phyloP scores from a whole-genome alignment of 2,888 invertebrate genomes.

The Morinoia aosen region DNA sequence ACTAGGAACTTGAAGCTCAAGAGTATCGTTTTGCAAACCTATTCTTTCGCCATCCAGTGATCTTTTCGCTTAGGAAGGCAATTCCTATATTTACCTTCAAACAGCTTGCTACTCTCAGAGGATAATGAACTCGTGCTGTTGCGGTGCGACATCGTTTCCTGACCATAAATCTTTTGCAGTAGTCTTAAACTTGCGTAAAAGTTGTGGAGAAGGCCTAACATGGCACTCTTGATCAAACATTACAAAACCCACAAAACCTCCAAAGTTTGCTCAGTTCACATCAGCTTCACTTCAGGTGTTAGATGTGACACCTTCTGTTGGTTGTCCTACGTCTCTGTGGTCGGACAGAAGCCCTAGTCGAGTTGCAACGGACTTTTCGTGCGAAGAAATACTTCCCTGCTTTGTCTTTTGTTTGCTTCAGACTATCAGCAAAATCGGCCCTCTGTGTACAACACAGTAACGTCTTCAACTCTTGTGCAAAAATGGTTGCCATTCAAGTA shows the following conservation, averaged over 20 bases:
- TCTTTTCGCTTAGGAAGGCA: not conserved
- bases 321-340: conserved; percentile 21
- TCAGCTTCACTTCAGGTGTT: conserved; percentile 50
- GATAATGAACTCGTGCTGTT: not conserved
- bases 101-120: conserved; percentile 2
- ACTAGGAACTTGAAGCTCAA: not conserved
- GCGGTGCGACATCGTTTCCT: not conserved
- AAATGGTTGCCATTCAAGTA: not conserved
- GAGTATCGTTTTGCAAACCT: not conserved
- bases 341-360: conserved; percentile 28
- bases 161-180: not conserved
- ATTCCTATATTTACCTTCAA: not conserved
- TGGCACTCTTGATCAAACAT: conserved; percentile 32
- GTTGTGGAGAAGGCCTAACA: not conserved
- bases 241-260: conserved; percentile 37
- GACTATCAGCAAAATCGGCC: conserved; percentile 3
- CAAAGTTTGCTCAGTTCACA: conserved; percentile 43
- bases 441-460: not conserved
- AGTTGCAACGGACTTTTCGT: not conserved
- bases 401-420: not conserved
- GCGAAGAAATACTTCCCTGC: not conserved
- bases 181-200: not conserved
- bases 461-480: not conserved
- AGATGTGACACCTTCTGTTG: conserved; percentile 50
- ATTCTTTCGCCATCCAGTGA: not conserved